Evolutionary conservation across 2,113 vertebrate species (phyloP).

Genomic region (Grammomys dolichurus): DNA sequence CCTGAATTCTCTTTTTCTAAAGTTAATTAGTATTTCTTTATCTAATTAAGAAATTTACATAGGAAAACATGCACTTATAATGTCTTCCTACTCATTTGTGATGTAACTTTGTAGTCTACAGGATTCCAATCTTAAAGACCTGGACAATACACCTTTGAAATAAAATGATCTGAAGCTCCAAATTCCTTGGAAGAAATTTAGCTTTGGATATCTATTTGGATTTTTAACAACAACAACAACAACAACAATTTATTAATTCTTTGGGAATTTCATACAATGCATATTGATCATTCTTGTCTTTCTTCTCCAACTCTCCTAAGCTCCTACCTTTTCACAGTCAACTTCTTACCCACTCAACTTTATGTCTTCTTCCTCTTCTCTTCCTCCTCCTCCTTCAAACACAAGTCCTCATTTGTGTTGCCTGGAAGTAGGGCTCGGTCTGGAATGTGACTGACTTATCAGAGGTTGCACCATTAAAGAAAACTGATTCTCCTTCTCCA

Average conservation of each 20-base stretch:
- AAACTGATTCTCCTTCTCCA: not conserved
- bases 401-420: not conserved
- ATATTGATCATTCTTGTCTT: not conserved
- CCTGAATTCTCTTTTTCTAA: not conserved
- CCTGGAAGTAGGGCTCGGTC: not conserved
- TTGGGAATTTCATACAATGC: not conserved
- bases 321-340: not conserved
- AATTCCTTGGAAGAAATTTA: not conserved
- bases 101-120: not conserved
- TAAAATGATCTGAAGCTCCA: not conserved
- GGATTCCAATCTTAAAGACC: not conserved
- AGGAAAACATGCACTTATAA: not conserved
- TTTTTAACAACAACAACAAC: not conserved
- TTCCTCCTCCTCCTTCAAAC: not conserved
- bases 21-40: not conserved
- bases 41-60: not conserved
- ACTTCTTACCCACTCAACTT: not conserved
- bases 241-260: not conserved
- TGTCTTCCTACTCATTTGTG: constrained; percentile 24
- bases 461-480: not conserved
- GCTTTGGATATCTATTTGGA: not conserved
- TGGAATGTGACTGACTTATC: not conserved
- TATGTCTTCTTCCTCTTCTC: not conserved
- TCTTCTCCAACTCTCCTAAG: not conserved
- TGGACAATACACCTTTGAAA: not conserved